Percentiles rank a stretch among this genome's conserved stretches.
phyloP scores from a whole-genome alignment of 2,113 vertebrate genomes.

The Sminthopsis crassicaudata region DNA sequence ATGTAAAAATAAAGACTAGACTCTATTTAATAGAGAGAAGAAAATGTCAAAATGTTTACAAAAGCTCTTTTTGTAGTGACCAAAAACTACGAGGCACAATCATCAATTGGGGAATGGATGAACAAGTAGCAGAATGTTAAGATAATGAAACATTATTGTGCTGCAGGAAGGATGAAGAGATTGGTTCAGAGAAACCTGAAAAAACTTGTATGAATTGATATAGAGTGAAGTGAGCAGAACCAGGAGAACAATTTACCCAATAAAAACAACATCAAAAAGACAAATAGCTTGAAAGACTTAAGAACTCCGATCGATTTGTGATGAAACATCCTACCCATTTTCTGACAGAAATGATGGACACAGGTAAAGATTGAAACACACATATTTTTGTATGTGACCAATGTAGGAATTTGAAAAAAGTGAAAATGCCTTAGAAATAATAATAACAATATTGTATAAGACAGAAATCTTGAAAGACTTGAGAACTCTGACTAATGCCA shows the following conservation, averaged over 20 bases:
- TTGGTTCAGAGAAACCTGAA: neutral
- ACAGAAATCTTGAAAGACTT: neutral
- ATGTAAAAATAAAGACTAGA: neutral
- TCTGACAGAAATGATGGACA: neutral
- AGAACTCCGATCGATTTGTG: neutral
- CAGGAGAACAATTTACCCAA: neutral
- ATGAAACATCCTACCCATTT: neutral
- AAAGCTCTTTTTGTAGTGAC: neutral
- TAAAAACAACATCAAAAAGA: neutral
- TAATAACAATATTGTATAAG: neutral
- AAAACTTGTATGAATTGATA: neutral
- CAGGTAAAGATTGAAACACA: neutral
- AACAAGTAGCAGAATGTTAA: neutral
- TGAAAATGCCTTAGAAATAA: neutral
- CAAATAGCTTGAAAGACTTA: neutral
- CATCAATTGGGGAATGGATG: neutral
- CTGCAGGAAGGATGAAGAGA: neutral
- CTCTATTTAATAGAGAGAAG: neutral
- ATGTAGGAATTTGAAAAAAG: neutral
- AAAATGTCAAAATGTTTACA: neutral
- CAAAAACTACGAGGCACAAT: neutral
- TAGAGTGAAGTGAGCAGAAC: neutral
- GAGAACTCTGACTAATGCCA: neutral
- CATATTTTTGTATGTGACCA: neutral
- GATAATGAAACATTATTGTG: neutral